Evolutionary conservation across 2,888 invertebrate species (phyloP).

Genomic region (Archips xylosteana): DNA sequence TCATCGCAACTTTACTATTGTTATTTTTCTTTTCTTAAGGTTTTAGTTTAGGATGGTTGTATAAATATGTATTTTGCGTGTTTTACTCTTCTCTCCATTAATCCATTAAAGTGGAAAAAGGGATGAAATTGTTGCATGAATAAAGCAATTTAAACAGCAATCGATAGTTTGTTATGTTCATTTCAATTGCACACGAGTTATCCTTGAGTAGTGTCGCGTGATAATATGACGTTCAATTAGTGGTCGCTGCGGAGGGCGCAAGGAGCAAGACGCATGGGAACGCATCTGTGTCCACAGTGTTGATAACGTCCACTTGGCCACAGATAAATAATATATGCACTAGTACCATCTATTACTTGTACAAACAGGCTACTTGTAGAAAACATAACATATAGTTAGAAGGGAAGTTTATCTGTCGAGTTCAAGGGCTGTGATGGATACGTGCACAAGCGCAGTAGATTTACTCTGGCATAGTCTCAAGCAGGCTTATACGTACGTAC

Average conservation of each 20-base stretch:
- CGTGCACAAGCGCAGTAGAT: not conserved
- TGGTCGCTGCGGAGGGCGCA: slow-evolving; percentile 48
- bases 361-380: not conserved
- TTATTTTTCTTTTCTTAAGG: too few relatives aligned
- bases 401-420: not conserved
- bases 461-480: too few relatives aligned
- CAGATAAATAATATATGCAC: slow-evolving; percentile 3
- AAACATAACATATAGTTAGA: not conserved
- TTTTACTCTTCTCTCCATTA: too few relatives aligned
- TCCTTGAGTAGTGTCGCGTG: slow-evolving; percentile 40
- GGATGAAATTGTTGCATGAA: not conserved
- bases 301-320: slow-evolving; percentile 55
- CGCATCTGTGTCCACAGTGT: slow-evolving; percentile 77
- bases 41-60: too few relatives aligned
- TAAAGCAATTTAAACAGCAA: slow-evolving; percentile 17
- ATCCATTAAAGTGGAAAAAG: too few relatives aligned
- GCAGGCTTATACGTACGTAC: too few relatives aligned
- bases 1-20: too few relatives aligned
- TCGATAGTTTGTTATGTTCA: slow-evolving; percentile 19
- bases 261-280: slow-evolving; percentile 58
- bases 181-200: slow-evolving; percentile 32
- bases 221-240: slow-evolving; percentile 53
- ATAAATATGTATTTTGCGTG: too few relatives aligned
- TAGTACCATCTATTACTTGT: slow-evolving; percentile 13
- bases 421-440: not conserved